Evolutionary conservation across 53 echinoderm and acorn worm genomes (phyloP).

Genomic region (Paracentrotus lividus): DNA sequence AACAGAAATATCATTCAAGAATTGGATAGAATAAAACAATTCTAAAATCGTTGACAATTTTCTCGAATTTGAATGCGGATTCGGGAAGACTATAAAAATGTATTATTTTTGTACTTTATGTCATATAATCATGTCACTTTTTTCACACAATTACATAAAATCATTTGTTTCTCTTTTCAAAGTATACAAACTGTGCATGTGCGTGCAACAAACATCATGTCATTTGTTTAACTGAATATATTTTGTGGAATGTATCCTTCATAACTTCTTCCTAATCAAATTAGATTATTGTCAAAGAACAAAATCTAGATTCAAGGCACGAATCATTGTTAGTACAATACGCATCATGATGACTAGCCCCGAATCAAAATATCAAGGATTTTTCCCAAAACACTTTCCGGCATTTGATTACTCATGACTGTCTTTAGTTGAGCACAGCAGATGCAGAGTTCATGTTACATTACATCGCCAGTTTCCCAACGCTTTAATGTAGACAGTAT

Average conservation of each 20-base stretch:
- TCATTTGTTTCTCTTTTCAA: too few species aligned
- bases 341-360: neutral
- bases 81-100: too few species aligned
- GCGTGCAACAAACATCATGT: neutral
- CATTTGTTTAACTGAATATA: neutral
- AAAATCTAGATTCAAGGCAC: neutral
- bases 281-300: neutral
- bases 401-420: constrained; percentile 28
- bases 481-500: too few species aligned
- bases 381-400: neutral
- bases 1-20: too few species aligned
- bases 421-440: too few species aligned
- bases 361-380: constrained; percentile 13
- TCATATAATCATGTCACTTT: too few species aligned
- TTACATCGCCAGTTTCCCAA: too few species aligned
- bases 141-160: neutral
- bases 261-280: constrained; percentile 19
- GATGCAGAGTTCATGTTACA: too few species aligned
- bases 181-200: neutral
- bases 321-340: neutral
- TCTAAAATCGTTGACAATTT: too few species aligned
- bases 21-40: too few species aligned
- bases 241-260: neutral
- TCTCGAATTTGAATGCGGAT: too few species aligned
- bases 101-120: too few species aligned